phyloP scores from a whole-genome alignment of 2,888 invertebrate species.

The Tromatobia lineatoria region DNA sequence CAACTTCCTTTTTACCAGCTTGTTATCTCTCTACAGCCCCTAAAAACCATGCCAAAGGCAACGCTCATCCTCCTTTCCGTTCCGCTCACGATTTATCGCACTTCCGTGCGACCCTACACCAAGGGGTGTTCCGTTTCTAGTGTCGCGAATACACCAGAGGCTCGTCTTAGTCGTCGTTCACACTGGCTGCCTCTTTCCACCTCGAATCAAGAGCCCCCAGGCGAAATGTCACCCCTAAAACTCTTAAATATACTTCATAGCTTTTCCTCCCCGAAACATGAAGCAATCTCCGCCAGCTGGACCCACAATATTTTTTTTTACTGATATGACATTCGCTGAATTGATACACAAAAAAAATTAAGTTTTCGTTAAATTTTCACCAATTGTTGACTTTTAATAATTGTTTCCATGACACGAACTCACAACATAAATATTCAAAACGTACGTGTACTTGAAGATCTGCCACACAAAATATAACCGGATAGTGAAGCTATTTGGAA shows the following conservation, averaged over 20 bases:
- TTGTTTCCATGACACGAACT: background rate
- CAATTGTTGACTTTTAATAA: background rate
- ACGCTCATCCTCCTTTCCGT: conserved; percentile 20
- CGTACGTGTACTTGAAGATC: background rate
- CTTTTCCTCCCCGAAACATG: background rate
- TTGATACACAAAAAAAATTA: background rate
- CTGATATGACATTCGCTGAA: background rate
- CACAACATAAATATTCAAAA: background rate
- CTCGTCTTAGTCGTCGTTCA: conserved; percentile 24
- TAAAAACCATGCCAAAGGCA: conserved; percentile 13
- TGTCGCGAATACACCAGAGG: conserved; percentile 52
- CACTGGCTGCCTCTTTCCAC: background rate
- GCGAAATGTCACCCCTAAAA: conserved; percentile 19
- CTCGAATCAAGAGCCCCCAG: background rate
- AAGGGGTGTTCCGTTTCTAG: conserved; percentile 21
- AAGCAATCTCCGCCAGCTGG: conserved; percentile 1
- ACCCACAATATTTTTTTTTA: background rate
- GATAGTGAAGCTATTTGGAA: background rate
- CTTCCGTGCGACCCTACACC: conserved; percentile 17
- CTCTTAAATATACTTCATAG: conserved; percentile 29
- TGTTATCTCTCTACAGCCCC: conserved; percentile 29
- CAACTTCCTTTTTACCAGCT: conserved; percentile 49
- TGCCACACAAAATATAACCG: background rate
- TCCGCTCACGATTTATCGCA: conserved; percentile 54
- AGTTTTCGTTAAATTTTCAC: background rate